These are phyloP conservation scores for Phodopus roborovskii DNA, from an alignment of 2,113 vertebrate genomes.

Conservation along the genomic window DNA sequence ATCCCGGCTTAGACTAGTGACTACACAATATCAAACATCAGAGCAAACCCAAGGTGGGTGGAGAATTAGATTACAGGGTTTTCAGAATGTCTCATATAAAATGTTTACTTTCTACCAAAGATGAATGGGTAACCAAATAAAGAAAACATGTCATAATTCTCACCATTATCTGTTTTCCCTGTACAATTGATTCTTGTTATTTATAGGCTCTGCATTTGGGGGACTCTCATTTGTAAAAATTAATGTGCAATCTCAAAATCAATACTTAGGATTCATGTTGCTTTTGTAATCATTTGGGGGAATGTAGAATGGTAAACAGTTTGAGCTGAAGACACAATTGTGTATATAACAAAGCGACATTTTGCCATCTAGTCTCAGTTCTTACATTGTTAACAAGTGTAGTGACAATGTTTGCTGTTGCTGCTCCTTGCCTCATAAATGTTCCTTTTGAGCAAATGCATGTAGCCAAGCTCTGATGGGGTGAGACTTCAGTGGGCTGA, in stretches of 20 bases:
- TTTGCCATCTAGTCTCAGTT: not conserved
- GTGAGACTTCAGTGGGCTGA: not conserved
- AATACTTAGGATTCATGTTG: not conserved
- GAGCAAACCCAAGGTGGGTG: not conserved
- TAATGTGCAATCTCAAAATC: not conserved
- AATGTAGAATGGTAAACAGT: not conserved
- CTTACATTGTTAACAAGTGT: not conserved
- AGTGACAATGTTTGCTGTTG: not conserved
- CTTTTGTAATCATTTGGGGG: not conserved
- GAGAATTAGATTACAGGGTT: not conserved
- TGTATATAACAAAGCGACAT: not conserved
- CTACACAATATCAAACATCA: not conserved
- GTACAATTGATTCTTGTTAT: not conserved
- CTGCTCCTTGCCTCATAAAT: not conserved
- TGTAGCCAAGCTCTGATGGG: not conserved
- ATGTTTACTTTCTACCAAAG: not conserved
- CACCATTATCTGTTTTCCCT: not conserved
- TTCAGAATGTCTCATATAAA: slow-evolving; percentile 11
- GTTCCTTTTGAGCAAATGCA: not conserved
- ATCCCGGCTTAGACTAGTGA: not conserved
- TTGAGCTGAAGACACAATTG: not conserved
- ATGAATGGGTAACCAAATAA: not conserved
- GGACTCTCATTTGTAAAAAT: slow-evolving; percentile 1
- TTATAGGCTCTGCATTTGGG: not conserved
- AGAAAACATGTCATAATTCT: not conserved